Base-by-base conservation (phyloP, 2,113 vertebrate species). In the Lucifuga dentata region DNA sequence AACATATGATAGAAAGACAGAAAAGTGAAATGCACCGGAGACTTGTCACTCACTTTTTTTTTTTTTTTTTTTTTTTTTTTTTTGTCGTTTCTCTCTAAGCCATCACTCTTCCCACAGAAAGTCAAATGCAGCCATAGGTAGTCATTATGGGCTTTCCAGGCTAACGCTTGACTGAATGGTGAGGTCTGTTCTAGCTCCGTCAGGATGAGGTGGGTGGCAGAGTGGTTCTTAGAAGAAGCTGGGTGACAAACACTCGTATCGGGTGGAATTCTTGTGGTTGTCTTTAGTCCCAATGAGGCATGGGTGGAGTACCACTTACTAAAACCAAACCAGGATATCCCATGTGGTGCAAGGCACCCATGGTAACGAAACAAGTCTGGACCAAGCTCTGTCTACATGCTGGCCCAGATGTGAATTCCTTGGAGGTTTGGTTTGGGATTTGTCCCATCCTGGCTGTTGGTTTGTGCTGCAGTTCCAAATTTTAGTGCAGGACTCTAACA, bases 221-320 rank as follows among this genome's bases (percentile, higher is more conserved):
- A 6, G 82, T 29, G 86, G 85, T 83, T 84, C 59, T 73, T 65
- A 78, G 71, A 65, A 39, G 57, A 76, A 52, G 41, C 57, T 57
- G 65, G 72, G 83, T 78, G 84, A 90, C 83, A 89, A 85, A 89
- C 87, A 78, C 53, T 82, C 75, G 67, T 15, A 59, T 38, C 48
- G 82, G 50, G 57, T 86, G 80, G 73, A 80, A 90, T 89, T 87
- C 81, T 83, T 86, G 84, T n/a, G 90, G 78, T 55, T 77, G 76
- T 78, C 69, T 67, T 81, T 49, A 79, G 50, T 73, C 84, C 66
- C 84, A 73, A 19, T 84, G 86, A 81, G 80, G 66, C 58, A 51
- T 86, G 91, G 92, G 91, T 88, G 90, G 88, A 85, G 90, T 76
- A 67, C 83, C 76, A 63, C 81, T 84, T 65, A 61, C 71, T 51